Evolutionary conservation across 2,888 invertebrate species (phyloP), one percentile per base, ranked within the genome.

Genomic region (Temnothorax unifasciatus): DNA sequence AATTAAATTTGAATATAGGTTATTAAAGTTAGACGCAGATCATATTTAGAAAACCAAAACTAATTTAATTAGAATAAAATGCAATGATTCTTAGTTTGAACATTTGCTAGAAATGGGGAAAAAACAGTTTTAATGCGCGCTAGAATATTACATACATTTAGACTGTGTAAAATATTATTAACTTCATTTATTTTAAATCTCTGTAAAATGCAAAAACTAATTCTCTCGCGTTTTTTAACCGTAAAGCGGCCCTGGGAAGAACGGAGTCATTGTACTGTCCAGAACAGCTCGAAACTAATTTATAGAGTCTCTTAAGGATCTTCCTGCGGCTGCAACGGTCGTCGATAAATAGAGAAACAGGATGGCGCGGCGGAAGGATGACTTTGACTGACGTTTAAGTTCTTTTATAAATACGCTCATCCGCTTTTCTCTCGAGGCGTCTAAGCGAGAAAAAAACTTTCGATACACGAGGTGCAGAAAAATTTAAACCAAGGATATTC

Each of bases 281-380:
- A 25, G 61, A 59, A 73, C 47, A 73, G 75, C 79, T 86, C 83
- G 75, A 85, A 86, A 86, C 84, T 89, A 89, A 89, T 89, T 89
- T 89, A 89, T 89, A 81, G 84, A 66, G 85, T 59, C 85, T 63
- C 83, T 85, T 86, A 82, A 85, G 84, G 82, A 77, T 50, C 47
- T 69, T 68, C n/a, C 47, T 38, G 68, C 21, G 64, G 25, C 59
- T 34, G 38, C 50, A 57, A 54, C 38, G 69, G 63, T 25, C 38
- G 29, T 29, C 64, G 41, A 66, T 50, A 82, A 68, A 82, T 54
- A 82, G 68, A 63, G 52, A 71, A 71, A 63, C 52, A 61, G 29
- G n/a, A 68, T 64, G 68, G 74, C 52, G 38, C 15, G 25, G 18
- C 34, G 44, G 41, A 61, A 84, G 66, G 64, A n/a, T 18, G 69